phyloP scores from a whole-genome alignment of 1,140 invertebrate genomes.

The Drosophila lacteicornis region DNA sequence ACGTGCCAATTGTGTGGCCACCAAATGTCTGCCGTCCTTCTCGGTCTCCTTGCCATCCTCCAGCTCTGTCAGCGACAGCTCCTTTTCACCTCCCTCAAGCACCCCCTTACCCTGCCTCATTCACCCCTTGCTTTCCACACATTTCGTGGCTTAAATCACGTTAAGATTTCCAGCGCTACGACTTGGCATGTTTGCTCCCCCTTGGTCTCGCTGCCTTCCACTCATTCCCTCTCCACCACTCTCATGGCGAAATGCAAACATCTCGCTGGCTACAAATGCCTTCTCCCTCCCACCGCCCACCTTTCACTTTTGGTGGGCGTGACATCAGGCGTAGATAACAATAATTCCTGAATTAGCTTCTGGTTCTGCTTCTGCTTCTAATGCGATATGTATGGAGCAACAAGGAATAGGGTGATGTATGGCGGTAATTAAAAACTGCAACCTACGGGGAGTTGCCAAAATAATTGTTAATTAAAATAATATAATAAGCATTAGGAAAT shows the following conservation, averaged over 20 bases:
- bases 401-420: no score
- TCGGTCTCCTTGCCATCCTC: neutral
- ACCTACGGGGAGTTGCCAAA: no score
- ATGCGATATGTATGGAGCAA: neutral
- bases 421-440: neutral
- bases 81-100: conserved; percentile 3
- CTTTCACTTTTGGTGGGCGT: conserved; percentile 20
- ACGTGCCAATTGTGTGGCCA: conserved; percentile 73
- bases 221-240: neutral
- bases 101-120: neutral
- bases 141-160: conserved; percentile 71
- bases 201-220: neutral
- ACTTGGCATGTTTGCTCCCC: conserved; percentile 62
- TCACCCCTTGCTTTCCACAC: conserved; percentile 2
- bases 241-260: conserved; percentile 44
- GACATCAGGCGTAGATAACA: conserved; percentile 23
- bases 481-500: no score
- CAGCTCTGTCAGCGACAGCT: conserved; percentile 36
- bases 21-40: conserved; percentile 38
- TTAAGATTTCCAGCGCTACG: conserved; percentile 67
- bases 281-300: neutral
- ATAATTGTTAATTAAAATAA: no score
- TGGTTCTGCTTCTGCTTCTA: neutral
- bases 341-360: conserved; percentile 29
- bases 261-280: conserved; percentile 32